These are phyloP conservation scores for Pithecia hirsuta DNA, from an alignment of 2,797 vertebrate species.

Conservation along the genomic window DNA sequence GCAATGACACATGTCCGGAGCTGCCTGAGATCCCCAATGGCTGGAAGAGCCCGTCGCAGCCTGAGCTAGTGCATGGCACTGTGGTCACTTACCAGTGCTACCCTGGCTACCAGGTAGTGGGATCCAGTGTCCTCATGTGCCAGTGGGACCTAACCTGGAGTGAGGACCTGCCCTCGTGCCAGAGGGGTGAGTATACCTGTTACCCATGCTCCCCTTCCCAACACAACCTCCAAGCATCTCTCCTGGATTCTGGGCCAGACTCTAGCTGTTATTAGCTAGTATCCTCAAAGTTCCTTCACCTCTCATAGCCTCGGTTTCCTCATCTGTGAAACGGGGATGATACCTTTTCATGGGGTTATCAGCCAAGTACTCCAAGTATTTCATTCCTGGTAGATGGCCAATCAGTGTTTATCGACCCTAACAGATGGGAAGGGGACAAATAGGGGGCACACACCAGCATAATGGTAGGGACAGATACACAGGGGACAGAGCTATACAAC, in stretches of 20 bases:
- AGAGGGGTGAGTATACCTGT: conserved; percentile 88
- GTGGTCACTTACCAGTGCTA: conserved; percentile 98
- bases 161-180: conserved; percentile 93
- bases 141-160: conserved; percentile 99
- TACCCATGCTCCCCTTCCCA: background rate
- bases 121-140: conserved; percentile 95
- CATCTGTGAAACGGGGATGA: conserved; percentile 9
- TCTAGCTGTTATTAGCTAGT: background rate
- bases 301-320: background rate
- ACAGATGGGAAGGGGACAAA: background rate
- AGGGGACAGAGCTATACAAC: background rate
- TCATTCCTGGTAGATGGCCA: background rate
- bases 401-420: background rate
- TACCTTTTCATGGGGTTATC: background rate
- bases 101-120: conserved; percentile 92
- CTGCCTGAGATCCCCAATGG: conserved; percentile 95
- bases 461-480: background rate
- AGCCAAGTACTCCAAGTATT: background rate
- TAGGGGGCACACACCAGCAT: background rate
- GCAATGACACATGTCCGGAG: conserved; percentile 96
- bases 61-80: conserved; percentile 94
- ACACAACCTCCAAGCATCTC: background rate
- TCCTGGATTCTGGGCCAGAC: background rate
- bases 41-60: conserved; percentile 96
- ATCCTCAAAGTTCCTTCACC: background rate